Conservation (phyloP, 1,140 invertebrate genomes). For the Bicyclus anynana region DNA sequence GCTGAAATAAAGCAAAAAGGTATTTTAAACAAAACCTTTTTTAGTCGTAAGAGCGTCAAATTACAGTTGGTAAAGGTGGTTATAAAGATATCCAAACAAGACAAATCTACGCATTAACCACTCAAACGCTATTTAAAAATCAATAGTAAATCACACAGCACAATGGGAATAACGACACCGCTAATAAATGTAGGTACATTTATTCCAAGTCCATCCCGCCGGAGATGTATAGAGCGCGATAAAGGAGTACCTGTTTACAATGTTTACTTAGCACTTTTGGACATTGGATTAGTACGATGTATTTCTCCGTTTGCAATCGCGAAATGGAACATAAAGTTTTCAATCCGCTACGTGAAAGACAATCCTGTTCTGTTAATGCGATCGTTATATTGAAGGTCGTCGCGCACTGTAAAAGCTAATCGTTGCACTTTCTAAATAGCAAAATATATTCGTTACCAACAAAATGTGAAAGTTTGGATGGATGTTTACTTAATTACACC, state of each 20-base stretch:
- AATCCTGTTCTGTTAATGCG: constrained; percentile 34
- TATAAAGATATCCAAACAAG: too few relatives aligned
- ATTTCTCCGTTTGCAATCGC: constrained; percentile 43
- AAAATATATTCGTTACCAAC: too few relatives aligned
- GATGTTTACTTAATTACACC: too few relatives aligned
- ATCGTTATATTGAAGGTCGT: constrained; percentile 39
- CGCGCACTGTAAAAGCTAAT: background rate
- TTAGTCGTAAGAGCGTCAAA: too few relatives aligned
- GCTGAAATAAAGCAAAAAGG: too few relatives aligned
- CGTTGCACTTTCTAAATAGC: background rate
- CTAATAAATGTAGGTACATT: constrained; percentile 20
- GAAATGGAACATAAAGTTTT: constrained; percentile 51
- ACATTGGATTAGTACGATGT: constrained; percentile 43
- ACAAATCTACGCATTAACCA: too few relatives aligned
- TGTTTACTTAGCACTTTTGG: constrained; percentile 44
- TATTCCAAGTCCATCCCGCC: constrained; percentile 20
- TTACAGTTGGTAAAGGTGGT: too few relatives aligned
- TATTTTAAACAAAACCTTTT: too few relatives aligned
- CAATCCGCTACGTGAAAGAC: constrained; percentile 42
- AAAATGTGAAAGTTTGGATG: too few relatives aligned
- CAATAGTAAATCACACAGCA: constrained; percentile 10
- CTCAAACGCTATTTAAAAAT: constrained; percentile 11
- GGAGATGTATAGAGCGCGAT: constrained; percentile 36
- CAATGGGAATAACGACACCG: constrained; percentile 12
- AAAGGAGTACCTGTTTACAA: constrained; percentile 40